Conservation (phyloP, 2,888 invertebrate species). For the Drosophila planitibia region DNA sequence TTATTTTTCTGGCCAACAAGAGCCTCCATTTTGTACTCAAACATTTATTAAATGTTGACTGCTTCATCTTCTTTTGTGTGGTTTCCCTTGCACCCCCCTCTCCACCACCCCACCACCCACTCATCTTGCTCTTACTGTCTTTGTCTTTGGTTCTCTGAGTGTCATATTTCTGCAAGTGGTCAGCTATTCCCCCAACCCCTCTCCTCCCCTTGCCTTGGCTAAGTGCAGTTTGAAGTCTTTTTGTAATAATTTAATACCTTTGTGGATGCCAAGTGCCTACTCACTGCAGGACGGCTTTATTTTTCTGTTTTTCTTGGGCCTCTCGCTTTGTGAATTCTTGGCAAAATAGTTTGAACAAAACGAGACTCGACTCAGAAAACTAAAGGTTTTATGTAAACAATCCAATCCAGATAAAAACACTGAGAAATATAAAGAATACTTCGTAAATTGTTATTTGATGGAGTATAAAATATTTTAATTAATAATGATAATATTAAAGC, state of each 20-base stretch:
- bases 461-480: too few relatives aligned
- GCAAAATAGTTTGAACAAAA: constrained; percentile 27
- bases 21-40: constrained; percentile 33
- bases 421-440: background rate
- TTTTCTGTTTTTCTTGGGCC: constrained; percentile 5
- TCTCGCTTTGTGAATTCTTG: constrained; percentile 47
- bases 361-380: constrained; percentile 13
- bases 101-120: constrained; percentile 3
- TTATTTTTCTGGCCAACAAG: constrained; percentile 4
- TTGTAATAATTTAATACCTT: constrained; percentile 73
- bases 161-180: constrained; percentile 43
- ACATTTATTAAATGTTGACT: constrained; percentile 52
- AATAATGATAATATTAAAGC: background rate
- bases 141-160: constrained; percentile 38
- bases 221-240: constrained; percentile 56
- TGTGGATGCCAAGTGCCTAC: constrained; percentile 50
- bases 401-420: background rate
- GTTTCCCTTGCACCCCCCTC: background rate
- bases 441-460: background rate
- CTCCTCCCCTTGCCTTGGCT: background rate
- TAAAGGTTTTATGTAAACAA: constrained; percentile 28
- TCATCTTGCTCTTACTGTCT: constrained; percentile 8
- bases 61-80: constrained; percentile 23
- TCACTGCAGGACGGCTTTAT: constrained; percentile 20
- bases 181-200: background rate